A percentile compares a stretch with the other conserved stretches of the same genome.
Conservation (phyloP, 2,113 vertebrate genomes). For the Deroptyus accipitrinus region DNA sequence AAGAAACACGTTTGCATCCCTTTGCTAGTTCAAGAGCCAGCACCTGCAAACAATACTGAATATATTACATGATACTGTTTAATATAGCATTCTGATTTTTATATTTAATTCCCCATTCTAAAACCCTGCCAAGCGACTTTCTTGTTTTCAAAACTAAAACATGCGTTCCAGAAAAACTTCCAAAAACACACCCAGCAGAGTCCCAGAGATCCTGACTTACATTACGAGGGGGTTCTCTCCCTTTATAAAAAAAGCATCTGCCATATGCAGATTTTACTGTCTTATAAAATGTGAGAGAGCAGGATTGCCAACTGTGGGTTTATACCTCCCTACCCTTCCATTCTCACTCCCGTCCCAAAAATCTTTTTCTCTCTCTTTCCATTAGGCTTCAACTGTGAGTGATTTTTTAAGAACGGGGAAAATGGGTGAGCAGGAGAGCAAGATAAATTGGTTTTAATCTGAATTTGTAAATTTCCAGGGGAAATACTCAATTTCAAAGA, state of each 20-base stretch:
- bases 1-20: background rate
- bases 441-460: background rate
- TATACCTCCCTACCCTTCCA: background rate
- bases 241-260: slow-evolving; percentile 47
- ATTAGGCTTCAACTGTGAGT: background rate
- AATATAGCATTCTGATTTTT: background rate
- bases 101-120: slow-evolving; percentile 12
- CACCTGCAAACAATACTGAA: background rate
- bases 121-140: background rate
- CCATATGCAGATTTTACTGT: slow-evolving; percentile 31
- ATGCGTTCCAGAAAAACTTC: slow-evolving; percentile 28
- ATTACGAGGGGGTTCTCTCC: background rate
- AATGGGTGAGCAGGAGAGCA: background rate
- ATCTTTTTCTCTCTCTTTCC: background rate
- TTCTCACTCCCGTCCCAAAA: background rate
- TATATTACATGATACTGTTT: background rate
- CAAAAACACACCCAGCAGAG: slow-evolving; percentile 25
- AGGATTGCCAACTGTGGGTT: slow-evolving; percentile 3
- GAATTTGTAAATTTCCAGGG: background rate
- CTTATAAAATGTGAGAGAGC: slow-evolving; percentile 18
- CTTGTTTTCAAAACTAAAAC: slow-evolving; percentile 11
- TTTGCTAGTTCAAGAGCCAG: background rate
- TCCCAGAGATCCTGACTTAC: slow-evolving; percentile 29
- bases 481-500: background rate
- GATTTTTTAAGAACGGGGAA: background rate